Conservation (phyloP, 2,113 vertebrate genomes). For the Microcebus tavaratra region DNA sequence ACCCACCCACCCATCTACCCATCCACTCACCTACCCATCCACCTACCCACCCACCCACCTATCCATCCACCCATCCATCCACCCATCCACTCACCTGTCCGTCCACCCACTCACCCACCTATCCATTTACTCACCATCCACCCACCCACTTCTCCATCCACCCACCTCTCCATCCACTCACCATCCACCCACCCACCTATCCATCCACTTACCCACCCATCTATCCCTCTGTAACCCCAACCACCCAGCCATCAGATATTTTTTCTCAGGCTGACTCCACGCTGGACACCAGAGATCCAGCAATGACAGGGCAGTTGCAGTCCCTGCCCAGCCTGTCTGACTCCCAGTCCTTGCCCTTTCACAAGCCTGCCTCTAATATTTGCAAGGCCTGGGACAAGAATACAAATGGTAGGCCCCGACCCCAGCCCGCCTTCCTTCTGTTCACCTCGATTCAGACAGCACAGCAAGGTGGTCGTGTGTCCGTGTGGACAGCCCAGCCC, state of each 20-base stretch:
- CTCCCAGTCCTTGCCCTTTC: not conserved
- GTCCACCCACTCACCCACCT: not conserved
- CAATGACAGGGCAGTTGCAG: not conserved
- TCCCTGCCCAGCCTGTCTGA: not conserved
- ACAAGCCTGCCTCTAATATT: not conserved
- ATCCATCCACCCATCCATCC: too few relatives aligned
- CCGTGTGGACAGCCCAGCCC: not conserved
- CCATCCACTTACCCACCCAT: not conserved
- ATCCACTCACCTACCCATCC: too few relatives aligned
- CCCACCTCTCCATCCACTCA: too few relatives aligned
- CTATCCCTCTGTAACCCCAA: too few relatives aligned
- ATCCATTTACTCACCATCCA: not conserved
- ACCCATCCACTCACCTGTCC: too few relatives aligned
- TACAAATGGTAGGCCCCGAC: not conserved
- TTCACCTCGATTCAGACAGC: not conserved
- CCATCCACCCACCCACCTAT: too few relatives aligned
- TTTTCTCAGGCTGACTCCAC: not conserved
- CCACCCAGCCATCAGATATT: not conserved
- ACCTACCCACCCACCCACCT: not conserved
- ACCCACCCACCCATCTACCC: not conserved
- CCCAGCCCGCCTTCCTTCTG: not conserved
- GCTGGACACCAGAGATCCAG: not conserved
- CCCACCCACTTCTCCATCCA: too few relatives aligned
- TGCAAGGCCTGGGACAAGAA: not conserved
- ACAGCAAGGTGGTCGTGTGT: not conserved